Base-by-base conservation (phyloP, 2,888 invertebrate genomes). In the Perithous albicinctus region DNA sequence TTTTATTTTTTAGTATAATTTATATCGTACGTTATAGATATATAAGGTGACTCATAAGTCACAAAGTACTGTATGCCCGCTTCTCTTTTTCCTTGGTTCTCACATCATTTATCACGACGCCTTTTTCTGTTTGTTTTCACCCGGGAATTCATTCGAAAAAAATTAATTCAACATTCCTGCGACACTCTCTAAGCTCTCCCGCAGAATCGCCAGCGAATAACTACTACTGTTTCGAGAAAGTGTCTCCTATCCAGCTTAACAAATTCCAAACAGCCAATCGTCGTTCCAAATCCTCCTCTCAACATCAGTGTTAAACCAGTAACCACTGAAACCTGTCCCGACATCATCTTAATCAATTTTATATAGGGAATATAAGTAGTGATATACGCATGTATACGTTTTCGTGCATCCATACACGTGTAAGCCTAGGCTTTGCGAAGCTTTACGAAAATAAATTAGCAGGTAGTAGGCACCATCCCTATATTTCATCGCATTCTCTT, bases 401-500 rank as follows among this genome's bases (percentile, higher is more conserved):
- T 67, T 15, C 43, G 41, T 20, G 46, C 66, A 61, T 48, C 61
- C 51, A 29, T 67, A 63, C 43, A 59, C 59, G 48, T 61, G 26
- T 32, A 67, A 67, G 32, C 51, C 41, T 48, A 66, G 46, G 20
- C 46, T 56, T 48, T 63, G 26, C 64, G 15, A 59, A 78, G 74
- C 81, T 82, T 86, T 88, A 89, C 54, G 89, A 89, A 89, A 89
- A 89, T 89, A 89, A 87, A 87, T 85, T 83, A 84, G 83, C 85
- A 84, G 83, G 77, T 82, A 84, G 75, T 67, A 85, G 84, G 86
- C 82, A 86, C 85, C 83, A 61, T 83, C 77, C 80, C 79, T 82
- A 66, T 79, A 82, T 69, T 66, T 41, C 59, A 26, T 38, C 54
- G 61, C 43, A 46, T 63, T 32, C 32, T 76, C 51, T 20, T 59